These are phyloP conservation scores for Colostygia pectinataria DNA, from an alignment of 2,888 invertebrate species.

Conservation along the genomic window DNA sequence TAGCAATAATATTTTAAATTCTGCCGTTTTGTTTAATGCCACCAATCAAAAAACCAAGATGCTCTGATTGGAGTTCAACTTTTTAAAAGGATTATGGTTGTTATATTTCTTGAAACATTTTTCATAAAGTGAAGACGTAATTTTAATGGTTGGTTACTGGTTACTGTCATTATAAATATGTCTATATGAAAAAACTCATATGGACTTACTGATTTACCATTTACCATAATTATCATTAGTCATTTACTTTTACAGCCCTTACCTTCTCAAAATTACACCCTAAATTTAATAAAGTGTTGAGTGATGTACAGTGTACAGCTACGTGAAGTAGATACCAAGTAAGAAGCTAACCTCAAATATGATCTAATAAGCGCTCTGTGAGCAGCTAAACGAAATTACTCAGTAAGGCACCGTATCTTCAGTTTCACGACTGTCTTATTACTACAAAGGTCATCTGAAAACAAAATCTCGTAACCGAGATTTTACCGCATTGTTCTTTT, in stretches of 20 bases:
- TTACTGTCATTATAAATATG: too few species aligned
- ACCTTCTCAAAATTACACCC: slow-evolving; percentile 35
- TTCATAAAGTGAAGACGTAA: too few species aligned
- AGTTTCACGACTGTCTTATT: slow-evolving; percentile 15
- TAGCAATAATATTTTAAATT: too few species aligned
- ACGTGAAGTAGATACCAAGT: slow-evolving; percentile 34
- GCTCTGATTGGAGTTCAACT: too few species aligned
- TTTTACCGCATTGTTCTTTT: slow-evolving; percentile 43
- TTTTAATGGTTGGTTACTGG: too few species aligned
- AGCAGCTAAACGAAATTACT: slow-evolving; percentile 11
- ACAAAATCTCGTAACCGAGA: slow-evolving; percentile 38
- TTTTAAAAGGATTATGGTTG: too few species aligned
- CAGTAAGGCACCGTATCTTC: not conserved
- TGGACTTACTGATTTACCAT: too few species aligned
- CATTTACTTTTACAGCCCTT: not conserved
- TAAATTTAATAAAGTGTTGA: slow-evolving; percentile 55
- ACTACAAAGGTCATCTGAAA: slow-evolving; percentile 27
- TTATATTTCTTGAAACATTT: too few species aligned
- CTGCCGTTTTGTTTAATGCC: too few species aligned
- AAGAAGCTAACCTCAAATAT: slow-evolving; percentile 29
- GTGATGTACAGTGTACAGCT: slow-evolving; percentile 15
- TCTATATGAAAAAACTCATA: too few species aligned
- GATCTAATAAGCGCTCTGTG: slow-evolving; percentile 18
- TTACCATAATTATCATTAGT: too few species aligned
- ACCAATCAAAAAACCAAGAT: too few species aligned